Evolutionary conservation across 30 jellyfish, hydroid and myxozoan species (phyloP), one percentile per base, ranked within the genome.

Genomic region (Nemopilema nomurai): DNA sequence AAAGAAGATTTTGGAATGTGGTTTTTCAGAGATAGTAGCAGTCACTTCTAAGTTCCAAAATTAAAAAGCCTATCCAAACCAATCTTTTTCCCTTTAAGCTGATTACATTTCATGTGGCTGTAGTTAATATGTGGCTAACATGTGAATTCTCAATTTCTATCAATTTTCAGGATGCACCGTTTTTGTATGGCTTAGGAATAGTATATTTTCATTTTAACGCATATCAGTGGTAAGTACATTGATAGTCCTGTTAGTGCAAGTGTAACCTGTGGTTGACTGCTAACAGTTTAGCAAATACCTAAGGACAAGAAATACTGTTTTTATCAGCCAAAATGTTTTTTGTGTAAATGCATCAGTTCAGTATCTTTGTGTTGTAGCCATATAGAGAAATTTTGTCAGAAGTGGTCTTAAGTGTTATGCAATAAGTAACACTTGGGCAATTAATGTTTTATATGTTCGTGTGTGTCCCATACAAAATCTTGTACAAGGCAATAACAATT

Each of bases 161-260:
- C 51, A 41, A 69, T 18, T 82, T 89, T 64, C 66, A 95, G 99
- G 99, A 95, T 83, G 99, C 99, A 65, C 97, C 99, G 19, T 95
- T 95, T 87, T 82, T 95, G 90, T 95, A 95, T 95, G 99, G 99
- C 30, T 92, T 95, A 73, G 99, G 99, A 72, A 90, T 95, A 16
- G 99, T 95, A 8, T 95, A 95, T 80, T 95, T 90, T 79, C 99
- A 95, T 76, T 95, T 89, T 87, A 95, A 95, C 82, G 97, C 99
- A 28, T 95, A 89, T 74, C 99, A 95, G 87, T 95, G 99, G 99
- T 95, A 74, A 76, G 95, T 79, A 21, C 24, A 6, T 52, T 0
- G 30, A n/a, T 33, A 29, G 19, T 26, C n/a, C n/a, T n/a, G n/a
- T n/a, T n/a, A n/a, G n/a, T n/a, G n/a, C n/a, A n/a, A n/a, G n/a